phyloP scores from a whole-genome alignment of 2,113 vertebrate genomes.

The Pollachius pollachius region DNA sequence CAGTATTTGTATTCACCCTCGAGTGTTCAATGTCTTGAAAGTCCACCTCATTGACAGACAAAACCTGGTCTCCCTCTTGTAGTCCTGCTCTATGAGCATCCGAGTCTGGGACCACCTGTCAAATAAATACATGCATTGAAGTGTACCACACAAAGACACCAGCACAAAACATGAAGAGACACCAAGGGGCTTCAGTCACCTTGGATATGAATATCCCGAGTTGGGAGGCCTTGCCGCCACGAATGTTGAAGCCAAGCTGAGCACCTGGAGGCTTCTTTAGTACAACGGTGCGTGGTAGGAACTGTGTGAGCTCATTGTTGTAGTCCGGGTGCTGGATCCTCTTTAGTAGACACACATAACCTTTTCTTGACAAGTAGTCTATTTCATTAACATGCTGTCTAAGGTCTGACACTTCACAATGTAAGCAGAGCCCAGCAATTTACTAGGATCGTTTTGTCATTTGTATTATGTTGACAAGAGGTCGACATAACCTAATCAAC shows the following conservation, averaged over 20 bases:
- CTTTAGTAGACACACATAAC: conserved; percentile 57
- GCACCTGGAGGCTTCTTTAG: conserved; percentile 94
- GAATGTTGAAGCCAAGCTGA: conserved; percentile 96
- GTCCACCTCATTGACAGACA: conserved; percentile 95
- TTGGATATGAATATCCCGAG: conserved; percentile 98
- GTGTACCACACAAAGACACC: background rate
- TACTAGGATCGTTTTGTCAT: no score
- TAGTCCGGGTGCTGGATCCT: conserved; percentile 93
- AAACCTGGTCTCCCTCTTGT: conserved; percentile 96
- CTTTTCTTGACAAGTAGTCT: no score
- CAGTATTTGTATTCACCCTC: conserved; percentile 78
- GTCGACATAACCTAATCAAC: no score
- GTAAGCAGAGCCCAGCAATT: no score
- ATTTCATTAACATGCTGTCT: no score
- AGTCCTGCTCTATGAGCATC: conserved; percentile 93
- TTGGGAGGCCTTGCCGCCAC: conserved; percentile 96
- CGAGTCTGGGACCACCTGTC: conserved; percentile 92
- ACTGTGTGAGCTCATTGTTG: conserved; percentile 96
- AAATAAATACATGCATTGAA: background rate
- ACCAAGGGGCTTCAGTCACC: conserved; percentile 62
- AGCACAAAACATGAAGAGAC: background rate
- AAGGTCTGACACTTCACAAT: no score
- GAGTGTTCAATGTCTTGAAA: conserved; percentile 99
- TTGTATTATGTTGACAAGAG: no score
- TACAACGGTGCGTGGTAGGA: conserved; percentile 87